Evolutionary conservation across 2,797 vertebrate genomes (phyloP), one percentile per base, ranked within the genome.

Genomic region (Todus mexicanus): DNA sequence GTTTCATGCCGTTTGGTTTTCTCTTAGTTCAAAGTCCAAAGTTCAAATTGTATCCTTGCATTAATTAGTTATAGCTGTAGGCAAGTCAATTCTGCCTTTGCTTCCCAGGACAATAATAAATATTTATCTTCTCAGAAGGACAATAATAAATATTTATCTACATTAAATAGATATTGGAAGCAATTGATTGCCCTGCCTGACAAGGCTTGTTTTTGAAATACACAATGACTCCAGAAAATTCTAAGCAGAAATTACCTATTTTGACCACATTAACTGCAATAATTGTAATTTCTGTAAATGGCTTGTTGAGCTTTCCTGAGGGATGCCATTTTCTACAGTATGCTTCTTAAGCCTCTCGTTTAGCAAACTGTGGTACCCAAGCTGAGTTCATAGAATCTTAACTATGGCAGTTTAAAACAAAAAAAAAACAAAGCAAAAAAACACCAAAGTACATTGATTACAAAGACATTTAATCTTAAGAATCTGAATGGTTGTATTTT

Each of bases 121-220:
- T 84, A 96, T 82, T 90, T 89, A 82, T 59, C 61, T 56, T n/a
- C n/a, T n/a, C n/a, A 94, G 9, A 53, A 61, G 20, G 57, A 81
- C 60, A 92, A 57, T 25, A 89, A 80, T 75, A 93, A 89, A 94
- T 84, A 96, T 82, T 90, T 89, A 82, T 59, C 61, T 56, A 71
- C 51, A 77, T 66, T 35, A 93, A 71, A 68, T 7, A 68, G 64
- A 65, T 63, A 74, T 20, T 90, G 54, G 56, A 61, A 88, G 22
- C 31, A 73, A 78, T 63, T 80, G 45, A 72, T 93, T 83, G 83
- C 7, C 45, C 61, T 69, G 22, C 48, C 61, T 69, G 17, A 85
- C 66, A 84, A 21, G 64, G 33, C 61, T 37, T 38, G 13, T 14
- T 91, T 80, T 85, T 64, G 79, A 85, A 84, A 82, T 9, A 70